Conservation (phyloP, 1,140 invertebrate species). For the Hylaeus volcanicus region DNA sequence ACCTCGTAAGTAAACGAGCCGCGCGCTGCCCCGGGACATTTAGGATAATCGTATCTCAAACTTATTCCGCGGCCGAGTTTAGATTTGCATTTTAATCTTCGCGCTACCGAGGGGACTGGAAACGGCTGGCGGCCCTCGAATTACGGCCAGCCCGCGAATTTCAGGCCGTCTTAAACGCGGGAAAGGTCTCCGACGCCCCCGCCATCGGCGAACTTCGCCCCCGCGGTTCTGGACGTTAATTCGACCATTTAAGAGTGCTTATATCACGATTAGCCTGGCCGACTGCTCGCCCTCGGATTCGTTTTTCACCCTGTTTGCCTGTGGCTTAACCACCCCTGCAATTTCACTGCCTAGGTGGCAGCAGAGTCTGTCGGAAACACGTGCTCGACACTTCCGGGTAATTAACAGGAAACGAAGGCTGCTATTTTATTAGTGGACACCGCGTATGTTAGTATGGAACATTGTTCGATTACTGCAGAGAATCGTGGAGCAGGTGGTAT, state of each 20-base stretch:
- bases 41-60: constrained; percentile 75
- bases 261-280: constrained; percentile 57
- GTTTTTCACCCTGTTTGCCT: constrained; percentile 19
- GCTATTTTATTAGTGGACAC: too few relatives aligned
- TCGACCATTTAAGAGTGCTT: constrained; percentile 62
- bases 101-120: not conserved
- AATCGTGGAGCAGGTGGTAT: too few relatives aligned
- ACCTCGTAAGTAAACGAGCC: constrained; percentile 80
- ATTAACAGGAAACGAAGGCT: too few relatives aligned
- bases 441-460: too few relatives aligned
- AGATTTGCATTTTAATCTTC: constrained; percentile 75
- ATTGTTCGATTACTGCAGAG: too few relatives aligned
- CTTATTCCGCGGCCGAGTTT: constrained; percentile 64
- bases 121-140: constrained; percentile 55
- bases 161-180: constrained; percentile 48
- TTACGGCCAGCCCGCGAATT: constrained; percentile 69
- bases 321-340: constrained; percentile 5
- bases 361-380: too few relatives aligned
- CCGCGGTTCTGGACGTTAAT: constrained; percentile 60
- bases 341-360: not conserved
- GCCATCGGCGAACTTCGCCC: constrained; percentile 26
- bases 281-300: constrained; percentile 7
- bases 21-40: constrained; percentile 59
- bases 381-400: too few relatives aligned
- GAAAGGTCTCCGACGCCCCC: constrained; percentile 8